phyloP scores from a whole-genome alignment of 2,888 invertebrate genomes.

The Mellilla xanthometata region DNA sequence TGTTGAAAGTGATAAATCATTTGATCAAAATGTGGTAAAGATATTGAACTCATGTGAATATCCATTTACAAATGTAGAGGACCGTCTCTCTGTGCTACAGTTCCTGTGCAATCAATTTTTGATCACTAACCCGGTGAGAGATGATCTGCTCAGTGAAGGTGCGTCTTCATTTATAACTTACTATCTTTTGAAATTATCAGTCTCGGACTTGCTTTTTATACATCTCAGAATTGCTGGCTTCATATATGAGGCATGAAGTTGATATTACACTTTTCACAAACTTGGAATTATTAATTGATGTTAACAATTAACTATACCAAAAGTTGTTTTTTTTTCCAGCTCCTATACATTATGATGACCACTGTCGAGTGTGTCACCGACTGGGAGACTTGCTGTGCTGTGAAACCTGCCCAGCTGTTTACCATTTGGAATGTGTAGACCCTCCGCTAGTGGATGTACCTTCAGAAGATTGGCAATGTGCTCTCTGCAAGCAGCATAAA shows the following conservation, averaged over 20 bases:
- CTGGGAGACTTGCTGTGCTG: constrained; percentile 97
- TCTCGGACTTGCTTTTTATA: too few species aligned
- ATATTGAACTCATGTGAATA: constrained; percentile 90
- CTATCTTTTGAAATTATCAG: too few species aligned
- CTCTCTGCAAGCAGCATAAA: constrained; percentile 95
- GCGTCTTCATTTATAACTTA: constrained; percentile 36
- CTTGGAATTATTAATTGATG: too few species aligned
- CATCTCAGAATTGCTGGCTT: too few species aligned
- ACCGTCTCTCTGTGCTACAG: constrained; percentile 91
- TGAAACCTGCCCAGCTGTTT: constrained; percentile 99
- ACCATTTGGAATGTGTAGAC: constrained; percentile 97
- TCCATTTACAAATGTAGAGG: constrained; percentile 92
- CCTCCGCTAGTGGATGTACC: constrained; percentile 97
- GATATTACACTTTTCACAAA: too few species aligned
- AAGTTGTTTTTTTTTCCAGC: constrained; percentile 58
- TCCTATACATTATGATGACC: constrained; percentile 95
- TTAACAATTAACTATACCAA: too few species aligned
- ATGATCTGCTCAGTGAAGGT: constrained; percentile 97
- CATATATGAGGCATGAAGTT: too few species aligned
- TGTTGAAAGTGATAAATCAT: constrained; percentile 94
- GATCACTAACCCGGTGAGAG: constrained; percentile 95
- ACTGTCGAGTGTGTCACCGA: constrained; percentile 95
- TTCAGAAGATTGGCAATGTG: constrained; percentile 98
- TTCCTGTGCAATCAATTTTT: constrained; percentile 97
- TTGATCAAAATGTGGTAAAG: constrained; percentile 87